Base-by-base conservation (phyloP, 2,888 invertebrate species). In the Dasysyrphus tricinctus region DNA sequence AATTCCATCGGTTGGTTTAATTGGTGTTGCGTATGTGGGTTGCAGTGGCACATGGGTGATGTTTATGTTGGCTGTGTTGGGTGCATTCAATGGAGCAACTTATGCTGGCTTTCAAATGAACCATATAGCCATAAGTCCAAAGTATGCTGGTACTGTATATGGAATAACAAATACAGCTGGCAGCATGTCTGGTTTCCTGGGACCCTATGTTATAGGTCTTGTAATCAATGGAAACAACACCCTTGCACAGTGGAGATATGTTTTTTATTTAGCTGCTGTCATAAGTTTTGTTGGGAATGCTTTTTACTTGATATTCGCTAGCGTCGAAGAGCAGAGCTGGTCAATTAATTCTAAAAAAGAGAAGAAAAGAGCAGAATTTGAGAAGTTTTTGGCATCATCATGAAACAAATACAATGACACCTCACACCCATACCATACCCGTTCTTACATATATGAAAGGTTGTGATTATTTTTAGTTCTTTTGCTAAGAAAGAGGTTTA, bases 41-140 rank as follows among this genome's bases (percentile, higher is more conserved):
- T 97, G 97, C 91, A 95, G 96, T 92, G 93, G 95, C 88, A 88
- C 94, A 12, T 94, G 95, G 69, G 96, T 96, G 9, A 95, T 96
- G 91, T 90, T 96, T 47, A 94, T 97, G 91, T 93, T 97, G 1
- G 95, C 95, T 34, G 94, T 95, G 34, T 94, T 96, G 0, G 96
- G 96, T 0, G 95, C 96, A 0, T 95, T 97, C 89, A 95, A 95
- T 1, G 97, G 97, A 16, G 97, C 96, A 2, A 94, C 95, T 0
- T 97, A 96, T 89, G 96, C 97, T 0, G 96, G 96, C 56, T 96
- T 96, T 90, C 96, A 96, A 91, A 96, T 97, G 96, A 97, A 97
- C 92, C 97, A 97, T 91, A 96, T 97, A 54, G 95, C 96, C 24
- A 92, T 97, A 29, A 96, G 97, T 90, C 97, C 97, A 0, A 95